A percentile compares a stretch with the other conserved stretches of the same genome.
Evolutionary conservation across 2,113 vertebrate species (phyloP).

Genomic region (Castor canadensis): DNA sequence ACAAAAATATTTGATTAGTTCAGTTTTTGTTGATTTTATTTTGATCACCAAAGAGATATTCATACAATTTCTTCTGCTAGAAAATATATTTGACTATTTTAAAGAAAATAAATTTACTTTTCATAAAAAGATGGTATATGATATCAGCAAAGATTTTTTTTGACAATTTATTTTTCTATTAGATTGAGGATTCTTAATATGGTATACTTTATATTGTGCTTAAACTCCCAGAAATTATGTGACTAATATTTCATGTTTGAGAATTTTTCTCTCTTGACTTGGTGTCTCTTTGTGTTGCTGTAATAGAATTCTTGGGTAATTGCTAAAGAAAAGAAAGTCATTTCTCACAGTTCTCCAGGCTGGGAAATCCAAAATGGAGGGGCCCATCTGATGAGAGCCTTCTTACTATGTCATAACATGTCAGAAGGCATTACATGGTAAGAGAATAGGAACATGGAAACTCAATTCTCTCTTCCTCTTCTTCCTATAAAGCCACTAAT

Average conservation of each 20-base stretch:
- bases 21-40: constrained; percentile 46
- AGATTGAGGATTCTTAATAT: background rate
- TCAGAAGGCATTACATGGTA: background rate
- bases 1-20: background rate
- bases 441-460: background rate
- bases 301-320: background rate
- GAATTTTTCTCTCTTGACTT: background rate
- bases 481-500: background rate
- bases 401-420: background rate
- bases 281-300: background rate
- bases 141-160: background rate
- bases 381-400: background rate
- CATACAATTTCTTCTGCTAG: background rate
- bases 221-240: constrained; percentile 16
- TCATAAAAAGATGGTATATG: background rate
- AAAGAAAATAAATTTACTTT: constrained; percentile 11
- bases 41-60: constrained; percentile 48
- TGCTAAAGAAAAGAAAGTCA: background rate
- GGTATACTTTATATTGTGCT: background rate
- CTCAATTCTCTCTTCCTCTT: background rate
- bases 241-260: background rate
- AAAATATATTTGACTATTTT: constrained; percentile 18
- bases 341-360: background rate
- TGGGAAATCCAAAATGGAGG: background rate
- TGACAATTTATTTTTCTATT: background rate